Evolutionary conservation across 2,113 vertebrate genomes (phyloP).

Genomic region (Poeciliopsis occidentalis): DNA sequence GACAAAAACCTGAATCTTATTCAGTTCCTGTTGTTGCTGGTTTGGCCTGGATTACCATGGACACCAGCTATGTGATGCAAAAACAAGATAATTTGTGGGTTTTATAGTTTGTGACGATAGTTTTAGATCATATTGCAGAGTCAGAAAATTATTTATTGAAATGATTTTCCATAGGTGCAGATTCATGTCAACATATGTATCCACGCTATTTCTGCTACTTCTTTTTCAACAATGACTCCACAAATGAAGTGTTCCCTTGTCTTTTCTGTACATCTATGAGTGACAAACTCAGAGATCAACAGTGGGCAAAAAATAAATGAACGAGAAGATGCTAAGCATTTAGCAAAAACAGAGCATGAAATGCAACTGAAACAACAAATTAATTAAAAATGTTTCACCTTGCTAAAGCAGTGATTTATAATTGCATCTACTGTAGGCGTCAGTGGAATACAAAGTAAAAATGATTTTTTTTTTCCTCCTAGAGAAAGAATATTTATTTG

Average conservation of each 20-base stretch:
- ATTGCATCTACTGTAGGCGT: not conserved
- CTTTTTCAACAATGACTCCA: not conserved
- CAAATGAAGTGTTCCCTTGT: no score
- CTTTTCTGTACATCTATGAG: no score
- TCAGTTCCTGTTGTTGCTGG: not conserved
- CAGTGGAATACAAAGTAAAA: not conserved
- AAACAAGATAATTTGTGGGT: no score
- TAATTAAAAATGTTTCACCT: not conserved
- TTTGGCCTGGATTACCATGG: not conserved
- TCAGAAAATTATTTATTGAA: not conserved
- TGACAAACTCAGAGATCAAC: no score
- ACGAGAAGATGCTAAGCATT: not conserved
- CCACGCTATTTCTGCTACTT: no score
- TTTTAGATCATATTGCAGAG: no score
- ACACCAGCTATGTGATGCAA: no score
- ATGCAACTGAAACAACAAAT: not conserved
- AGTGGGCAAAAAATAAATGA: not conserved
- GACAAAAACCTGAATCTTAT: constrained; percentile 23
- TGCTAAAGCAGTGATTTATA: not conserved
- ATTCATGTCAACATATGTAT: not conserved
- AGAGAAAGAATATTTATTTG: not conserved
- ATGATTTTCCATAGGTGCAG: no score
- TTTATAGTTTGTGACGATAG: no score
- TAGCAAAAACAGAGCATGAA: not conserved
- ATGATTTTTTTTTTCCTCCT: not conserved